A percentile compares a stretch with the other conserved stretches of the same genome.
phyloP scores from a whole-genome alignment of 2,113 vertebrate genomes.

The Spheniscus mendiculus region DNA sequence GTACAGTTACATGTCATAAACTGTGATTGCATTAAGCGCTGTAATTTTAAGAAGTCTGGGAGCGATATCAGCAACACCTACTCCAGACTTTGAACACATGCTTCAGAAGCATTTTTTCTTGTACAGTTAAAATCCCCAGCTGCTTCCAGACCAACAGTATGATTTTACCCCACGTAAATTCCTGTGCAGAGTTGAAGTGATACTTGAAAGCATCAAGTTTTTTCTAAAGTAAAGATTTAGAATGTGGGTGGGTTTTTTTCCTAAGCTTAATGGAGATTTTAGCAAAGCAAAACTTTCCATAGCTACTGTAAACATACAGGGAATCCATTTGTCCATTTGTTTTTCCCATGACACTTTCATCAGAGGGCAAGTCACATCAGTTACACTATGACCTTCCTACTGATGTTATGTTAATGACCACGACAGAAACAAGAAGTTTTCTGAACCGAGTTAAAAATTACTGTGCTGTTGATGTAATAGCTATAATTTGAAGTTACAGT shows the following conservation, averaged over 20 bases:
- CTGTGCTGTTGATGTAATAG: neutral
- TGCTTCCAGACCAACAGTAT: neutral
- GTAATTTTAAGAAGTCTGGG: neutral
- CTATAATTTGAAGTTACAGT: neutral
- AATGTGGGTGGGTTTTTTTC: neutral
- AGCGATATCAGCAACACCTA: neutral
- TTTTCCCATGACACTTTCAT: conserved; percentile 48
- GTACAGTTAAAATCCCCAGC: neutral
- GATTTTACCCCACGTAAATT: neutral
- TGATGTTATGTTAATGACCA: neutral
- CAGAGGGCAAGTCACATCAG: conserved; percentile 4
- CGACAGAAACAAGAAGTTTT: neutral
- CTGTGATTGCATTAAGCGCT: neutral
- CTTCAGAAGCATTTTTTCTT: neutral
- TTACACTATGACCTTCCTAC: neutral
- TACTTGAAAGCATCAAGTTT: neutral
- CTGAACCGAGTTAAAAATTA: neutral
- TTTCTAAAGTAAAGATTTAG: neutral
- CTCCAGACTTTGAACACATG: neutral
- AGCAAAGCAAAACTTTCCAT: conserved; percentile 16
- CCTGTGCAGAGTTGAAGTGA: neutral
- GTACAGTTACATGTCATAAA: neutral
- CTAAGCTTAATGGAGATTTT: neutral
- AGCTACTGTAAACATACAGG: neutral
- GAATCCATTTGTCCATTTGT: neutral